Base-by-base conservation (phyloP, 2,113 vertebrate species). In the Gymnobelideus leadbeateri region DNA sequence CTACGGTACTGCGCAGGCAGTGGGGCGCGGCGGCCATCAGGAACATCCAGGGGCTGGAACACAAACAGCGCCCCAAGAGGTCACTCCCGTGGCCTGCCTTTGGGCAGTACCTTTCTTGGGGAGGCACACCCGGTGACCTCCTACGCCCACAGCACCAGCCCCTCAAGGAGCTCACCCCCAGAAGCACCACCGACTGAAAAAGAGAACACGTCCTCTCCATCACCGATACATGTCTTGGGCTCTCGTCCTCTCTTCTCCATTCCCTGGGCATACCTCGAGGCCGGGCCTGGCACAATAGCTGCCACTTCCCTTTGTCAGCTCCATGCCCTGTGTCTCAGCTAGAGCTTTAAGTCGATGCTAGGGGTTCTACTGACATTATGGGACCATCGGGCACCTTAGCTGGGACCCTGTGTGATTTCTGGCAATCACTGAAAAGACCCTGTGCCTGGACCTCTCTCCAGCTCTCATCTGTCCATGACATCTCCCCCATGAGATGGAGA, bases 1-100 rank as follows among this genome's bases (percentile, higher is more conserved):
- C 99, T 99, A 61, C 99, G 98, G 95, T 99, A 99, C 97, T 99
- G 99, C 37, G 99, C 99, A 9, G 99, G 99, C 51, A 99, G 98
- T 0, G 99, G 99, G 11, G 99, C 99, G 61, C 99, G 98, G 23
- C 99, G 99, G 24, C 99, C 99, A 0, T 99, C 99, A 0, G 99
- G 99, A 89, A 99, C 99, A 11, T 99, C 99, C 98, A 99, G 96
- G 61, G 99, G 98, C 99, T 99, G 98, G 5, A 96, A 97, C 68
- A 96, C 89, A 98, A 98, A 97, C n/a, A 97, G 90, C 46, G 19
- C 6, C 68, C 57, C 61, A 5, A 68, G 57, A 68, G 31, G 31
- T 68, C 61, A n/a, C 31, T 37, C 28, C 57, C 11, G 19, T 8
- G 25, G 54, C 54, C 54, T 25, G 8, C 25, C 54, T 26, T 53